Evolutionary conservation across 1,140 invertebrate genomes (phyloP).

Genomic region (Listronotus bonariensis): DNA sequence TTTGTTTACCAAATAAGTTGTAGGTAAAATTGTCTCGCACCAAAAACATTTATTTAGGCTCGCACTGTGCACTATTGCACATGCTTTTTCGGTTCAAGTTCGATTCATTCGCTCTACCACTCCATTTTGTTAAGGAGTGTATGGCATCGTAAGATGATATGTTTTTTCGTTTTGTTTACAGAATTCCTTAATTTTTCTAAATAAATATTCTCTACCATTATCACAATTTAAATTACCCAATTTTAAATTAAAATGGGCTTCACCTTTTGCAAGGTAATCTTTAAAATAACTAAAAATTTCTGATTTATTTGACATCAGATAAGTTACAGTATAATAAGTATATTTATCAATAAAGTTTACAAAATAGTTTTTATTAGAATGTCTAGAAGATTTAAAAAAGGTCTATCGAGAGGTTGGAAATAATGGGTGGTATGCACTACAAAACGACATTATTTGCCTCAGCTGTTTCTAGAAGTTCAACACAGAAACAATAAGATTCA

Average conservation of each 20-base stretch:
- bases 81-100: slow-evolving; percentile 56
- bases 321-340: slow-evolving; percentile 51
- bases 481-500: too few species aligned
- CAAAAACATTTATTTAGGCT: slow-evolving; percentile 49
- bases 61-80: slow-evolving; percentile 52
- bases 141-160: slow-evolving; percentile 57
- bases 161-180: slow-evolving; percentile 56
- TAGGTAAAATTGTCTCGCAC: slow-evolving; percentile 54
- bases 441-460: too few species aligned
- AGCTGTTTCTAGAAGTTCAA: too few species aligned
- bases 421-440: too few species aligned
- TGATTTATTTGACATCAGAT: slow-evolving; percentile 51
- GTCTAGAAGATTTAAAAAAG: too few species aligned
- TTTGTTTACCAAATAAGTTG: slow-evolving; percentile 20
- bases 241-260: slow-evolving; percentile 10
- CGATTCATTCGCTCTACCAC: slow-evolving; percentile 57
- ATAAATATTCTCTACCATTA: slow-evolving; percentile 51
- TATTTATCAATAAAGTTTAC: slow-evolving; percentile 50
- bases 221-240: slow-evolving; percentile 14
- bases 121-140: slow-evolving; percentile 60
- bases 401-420: too few species aligned
- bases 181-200: slow-evolving; percentile 53
- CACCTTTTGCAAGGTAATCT: slow-evolving; percentile 32
- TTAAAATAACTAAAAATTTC: slow-evolving; percentile 52
- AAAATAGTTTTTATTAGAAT: slow-evolving; percentile 54